These are phyloP conservation scores for Bradypus variegatus DNA, from an alignment of 2,797 vertebrate genomes.

Conservation along the genomic window DNA sequence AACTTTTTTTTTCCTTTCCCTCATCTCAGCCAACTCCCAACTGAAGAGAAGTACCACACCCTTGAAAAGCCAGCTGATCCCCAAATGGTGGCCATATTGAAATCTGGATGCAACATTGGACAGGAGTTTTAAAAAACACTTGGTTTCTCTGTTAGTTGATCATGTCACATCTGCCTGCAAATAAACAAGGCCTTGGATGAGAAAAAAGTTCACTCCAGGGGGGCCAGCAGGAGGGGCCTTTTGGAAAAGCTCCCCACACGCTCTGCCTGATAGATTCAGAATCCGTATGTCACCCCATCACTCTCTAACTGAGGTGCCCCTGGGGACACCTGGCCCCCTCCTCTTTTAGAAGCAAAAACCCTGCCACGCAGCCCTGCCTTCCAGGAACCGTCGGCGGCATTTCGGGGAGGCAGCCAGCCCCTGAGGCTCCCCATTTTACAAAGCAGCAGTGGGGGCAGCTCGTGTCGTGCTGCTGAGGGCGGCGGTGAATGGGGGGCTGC, in stretches of 20 bases:
- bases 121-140: not conserved
- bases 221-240: not conserved
- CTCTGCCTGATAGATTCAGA: not conserved
- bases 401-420: not conserved
- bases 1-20: not conserved
- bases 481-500: not conserved
- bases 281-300: not conserved
- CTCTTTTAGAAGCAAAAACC: not conserved
- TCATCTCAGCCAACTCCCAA: not conserved
- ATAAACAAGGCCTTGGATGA: not conserved
- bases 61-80: not conserved
- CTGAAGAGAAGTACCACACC: not conserved
- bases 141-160: not conserved
- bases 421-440: not conserved
- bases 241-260: not conserved
- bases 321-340: not conserved
- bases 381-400: not conserved
- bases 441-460: not conserved
- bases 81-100: not conserved
- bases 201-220: not conserved
- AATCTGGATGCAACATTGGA: not conserved
- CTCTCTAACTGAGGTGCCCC: no score
- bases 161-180: not conserved
- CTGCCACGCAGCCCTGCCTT: not conserved
- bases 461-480: not conserved